These are phyloP conservation scores for Pammene fasciana DNA, from an alignment of 2,888 invertebrate species.

Conservation along the genomic window DNA sequence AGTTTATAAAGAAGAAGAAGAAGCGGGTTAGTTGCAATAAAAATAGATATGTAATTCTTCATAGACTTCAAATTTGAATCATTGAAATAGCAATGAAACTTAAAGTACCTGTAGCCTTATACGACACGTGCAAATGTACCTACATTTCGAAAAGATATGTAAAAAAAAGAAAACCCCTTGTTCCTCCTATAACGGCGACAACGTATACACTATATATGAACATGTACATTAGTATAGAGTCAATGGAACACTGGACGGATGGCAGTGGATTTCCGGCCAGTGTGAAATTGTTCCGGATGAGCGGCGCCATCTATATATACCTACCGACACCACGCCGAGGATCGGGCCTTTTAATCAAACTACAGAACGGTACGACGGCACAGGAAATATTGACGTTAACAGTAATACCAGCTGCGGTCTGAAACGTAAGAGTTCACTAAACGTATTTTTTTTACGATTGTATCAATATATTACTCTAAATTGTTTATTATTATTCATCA, in stretches of 20 bases:
- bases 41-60: too few relatives aligned
- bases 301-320: slow-evolving; percentile 14
- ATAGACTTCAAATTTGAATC: too few relatives aligned
- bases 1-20: too few relatives aligned
- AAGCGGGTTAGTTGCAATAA: too few relatives aligned
- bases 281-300: slow-evolving; percentile 40
- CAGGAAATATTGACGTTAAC: slow-evolving; percentile 3
- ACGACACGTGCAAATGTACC: too few relatives aligned
- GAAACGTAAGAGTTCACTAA: background rate
- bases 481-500: too few relatives aligned
- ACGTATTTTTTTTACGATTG: too few relatives aligned
- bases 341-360: slow-evolving; percentile 41
- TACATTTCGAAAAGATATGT: background rate
- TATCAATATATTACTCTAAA: too few relatives aligned
- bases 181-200: slow-evolving; percentile 1
- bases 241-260: slow-evolving; percentile 20
- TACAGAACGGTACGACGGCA: slow-evolving; percentile 4
- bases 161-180: slow-evolving; percentile 4
- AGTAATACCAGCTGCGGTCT: background rate
- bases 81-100: too few relatives aligned
- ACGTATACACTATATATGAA: background rate
- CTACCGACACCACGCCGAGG: slow-evolving; percentile 32
- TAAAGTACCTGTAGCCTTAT: too few relatives aligned
- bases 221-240: slow-evolving; percentile 15
- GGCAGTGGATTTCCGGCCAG: slow-evolving; percentile 29